Base-by-base conservation (phyloP, 2,888 invertebrate species). In the Gortyna flavago region DNA sequence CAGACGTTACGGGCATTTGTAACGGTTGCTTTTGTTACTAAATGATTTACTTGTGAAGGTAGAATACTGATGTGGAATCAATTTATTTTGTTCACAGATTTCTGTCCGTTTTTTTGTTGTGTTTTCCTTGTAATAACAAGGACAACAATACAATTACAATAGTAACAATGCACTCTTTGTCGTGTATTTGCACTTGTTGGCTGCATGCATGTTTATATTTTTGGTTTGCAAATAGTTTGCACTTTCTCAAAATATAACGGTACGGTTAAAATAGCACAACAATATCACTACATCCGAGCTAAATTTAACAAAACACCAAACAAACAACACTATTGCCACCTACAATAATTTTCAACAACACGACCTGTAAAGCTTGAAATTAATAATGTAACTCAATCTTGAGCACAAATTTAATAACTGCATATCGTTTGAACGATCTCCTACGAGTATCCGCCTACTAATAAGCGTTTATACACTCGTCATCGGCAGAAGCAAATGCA, bases 31-130 rank as follows among this genome's bases (percentile, higher is more conserved):
- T 32, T 32, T 32, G 48, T 48, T 25, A 18, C 2, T 16, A 2
- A 25, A 48, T 41, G 11, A 41, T 77, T 78, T 32, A 48, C 57
- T 35, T 38, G n/a, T 4, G 8, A 29, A 57, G 16, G 38, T 41
- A 68, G 67, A 77, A 18, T 61, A 78, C 21, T n/a, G 0, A 59
- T 85, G 74, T 87, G 87, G 82, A 67, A 80, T 81, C 75, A 66
- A 72, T 80, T 84, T 73, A 75, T 70, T 74, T 77, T 59, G 74
- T 75, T 66, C 72, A 48, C 64, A 75, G 87, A 87, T 87, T 86
- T 70, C 87, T 80, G 67, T 81, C 64, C 69, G 64, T 80, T 68
- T 78, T 73, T 61, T 69, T 78, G 74, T 87, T 74, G 77, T 86
- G 71, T 75, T 85, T 74, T 80, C 66, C 44, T 80, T 67, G 35